These are phyloP conservation scores for Poeciliopsis occidentalis DNA, from an alignment of 2,113 vertebrate species.

Conservation along the genomic window DNA sequence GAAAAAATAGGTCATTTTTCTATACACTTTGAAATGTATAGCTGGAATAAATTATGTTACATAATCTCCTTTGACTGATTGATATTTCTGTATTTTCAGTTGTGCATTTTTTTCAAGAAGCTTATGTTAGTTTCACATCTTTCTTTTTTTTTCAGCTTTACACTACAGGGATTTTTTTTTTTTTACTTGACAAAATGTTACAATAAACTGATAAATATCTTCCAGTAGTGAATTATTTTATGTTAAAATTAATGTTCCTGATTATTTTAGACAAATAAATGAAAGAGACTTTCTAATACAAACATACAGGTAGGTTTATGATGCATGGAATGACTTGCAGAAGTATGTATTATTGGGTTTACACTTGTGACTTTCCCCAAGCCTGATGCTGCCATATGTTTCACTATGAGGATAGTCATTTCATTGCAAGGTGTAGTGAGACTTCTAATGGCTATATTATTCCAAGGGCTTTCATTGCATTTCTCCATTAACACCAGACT, in stretches of 20 bases:
- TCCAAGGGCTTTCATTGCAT: background rate
- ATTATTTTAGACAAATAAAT: background rate
- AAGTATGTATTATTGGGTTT: background rate
- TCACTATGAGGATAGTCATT: background rate
- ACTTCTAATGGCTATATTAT: background rate
- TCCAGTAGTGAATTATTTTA: background rate
- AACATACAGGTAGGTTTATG: background rate
- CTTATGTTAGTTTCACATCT: background rate
- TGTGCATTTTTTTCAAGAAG: no score
- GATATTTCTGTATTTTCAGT: no score
- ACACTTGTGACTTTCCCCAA: background rate
- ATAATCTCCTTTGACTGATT: no score
- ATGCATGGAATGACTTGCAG: background rate
- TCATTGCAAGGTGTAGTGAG: background rate
- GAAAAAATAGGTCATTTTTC: background rate
- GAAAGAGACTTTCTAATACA: background rate
- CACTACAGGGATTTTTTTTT: background rate
- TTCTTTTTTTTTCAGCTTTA: background rate
- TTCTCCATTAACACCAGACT: background rate
- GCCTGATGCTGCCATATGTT: background rate
- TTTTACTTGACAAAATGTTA: background rate
- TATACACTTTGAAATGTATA: background rate
- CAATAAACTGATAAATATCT: background rate
- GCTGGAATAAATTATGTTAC: no score
- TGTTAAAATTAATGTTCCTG: background rate